Evolutionary conservation across 2,888 invertebrate species (phyloP).

Genomic region (Harpalus rubripes): DNA sequence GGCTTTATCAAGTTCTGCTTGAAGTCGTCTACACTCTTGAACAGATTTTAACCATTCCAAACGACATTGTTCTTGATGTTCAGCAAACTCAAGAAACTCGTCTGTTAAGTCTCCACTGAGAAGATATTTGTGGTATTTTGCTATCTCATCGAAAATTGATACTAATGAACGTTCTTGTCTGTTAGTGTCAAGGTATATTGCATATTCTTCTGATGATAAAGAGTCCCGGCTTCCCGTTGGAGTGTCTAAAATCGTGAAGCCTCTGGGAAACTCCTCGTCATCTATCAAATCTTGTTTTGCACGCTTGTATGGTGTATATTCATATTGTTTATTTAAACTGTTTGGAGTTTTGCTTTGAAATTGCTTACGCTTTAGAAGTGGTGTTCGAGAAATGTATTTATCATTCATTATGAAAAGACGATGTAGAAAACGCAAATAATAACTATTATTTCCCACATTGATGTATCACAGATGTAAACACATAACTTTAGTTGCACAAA

Average conservation of each 20-base stretch:
- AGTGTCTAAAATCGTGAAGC: slow-evolving; percentile 5
- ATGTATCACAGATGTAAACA: slow-evolving; percentile 18
- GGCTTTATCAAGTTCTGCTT: slow-evolving; percentile 84
- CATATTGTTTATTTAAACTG: background rate
- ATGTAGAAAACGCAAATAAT: slow-evolving; percentile 22
- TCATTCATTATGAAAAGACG: slow-evolving; percentile 33
- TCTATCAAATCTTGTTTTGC: slow-evolving; percentile 36
- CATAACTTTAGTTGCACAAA: background rate
- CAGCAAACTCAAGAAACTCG: slow-evolving; percentile 53
- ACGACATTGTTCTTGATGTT: slow-evolving; percentile 59
- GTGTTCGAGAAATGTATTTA: slow-evolving; percentile 13
- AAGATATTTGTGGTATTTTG: slow-evolving; percentile 24
- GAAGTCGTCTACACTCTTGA: slow-evolving; percentile 86
- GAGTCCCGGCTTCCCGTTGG: background rate
- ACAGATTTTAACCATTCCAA: slow-evolving; percentile 82
- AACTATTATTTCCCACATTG: slow-evolving; percentile 16
- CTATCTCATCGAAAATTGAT: slow-evolving; percentile 55
- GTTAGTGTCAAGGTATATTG: background rate
- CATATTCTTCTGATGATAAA: background rate
- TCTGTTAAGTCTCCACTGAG: slow-evolving; percentile 53
- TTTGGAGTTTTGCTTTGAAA: background rate
- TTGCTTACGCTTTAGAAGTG: slow-evolving; percentile 27
- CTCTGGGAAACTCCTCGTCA: slow-evolving; percentile 57
- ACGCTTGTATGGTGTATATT: slow-evolving; percentile 52
- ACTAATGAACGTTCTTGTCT: slow-evolving; percentile 1